Percentiles rank a stretch among this genome's conserved stretches.
phyloP scores from a whole-genome alignment of 2,888 invertebrate species.

The Trissolcus japonicus region DNA sequence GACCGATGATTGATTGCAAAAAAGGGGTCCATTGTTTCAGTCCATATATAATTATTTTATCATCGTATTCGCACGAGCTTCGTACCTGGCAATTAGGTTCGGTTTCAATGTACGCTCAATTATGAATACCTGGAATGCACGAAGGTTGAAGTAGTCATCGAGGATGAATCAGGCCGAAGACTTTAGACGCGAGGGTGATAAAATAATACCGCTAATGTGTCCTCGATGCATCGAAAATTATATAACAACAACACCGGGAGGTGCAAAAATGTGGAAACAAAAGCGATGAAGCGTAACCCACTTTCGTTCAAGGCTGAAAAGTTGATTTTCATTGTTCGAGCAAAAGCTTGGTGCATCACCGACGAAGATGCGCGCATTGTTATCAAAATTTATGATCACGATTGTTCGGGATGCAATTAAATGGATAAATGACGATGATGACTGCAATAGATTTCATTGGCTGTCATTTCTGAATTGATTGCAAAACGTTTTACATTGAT shows the following conservation, averaged over 20 bases:
- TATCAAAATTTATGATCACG: slow-evolving; percentile 30
- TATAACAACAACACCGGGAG: slow-evolving; percentile 19
- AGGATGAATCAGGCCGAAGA: slow-evolving; percentile 14
- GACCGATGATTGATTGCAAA: background rate
- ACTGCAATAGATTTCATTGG: slow-evolving; percentile 10
- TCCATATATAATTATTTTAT: slow-evolving; percentile 11
- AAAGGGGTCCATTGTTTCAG: background rate
- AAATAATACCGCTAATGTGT: slow-evolving; percentile 23
- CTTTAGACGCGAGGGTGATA: slow-evolving; percentile 4
- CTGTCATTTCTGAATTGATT: background rate
- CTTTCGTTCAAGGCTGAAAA: slow-evolving; percentile 33
- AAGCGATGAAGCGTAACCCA: slow-evolving; percentile 28
- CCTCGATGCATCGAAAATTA: slow-evolving; percentile 40
- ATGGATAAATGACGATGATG: slow-evolving; percentile 6
- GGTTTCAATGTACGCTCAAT: slow-evolving; percentile 10
- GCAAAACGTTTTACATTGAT: background rate
- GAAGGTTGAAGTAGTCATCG: no score
- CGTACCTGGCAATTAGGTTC: slow-evolving; percentile 13
- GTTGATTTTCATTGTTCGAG: slow-evolving; percentile 20
- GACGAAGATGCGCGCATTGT: slow-evolving; percentile 22
- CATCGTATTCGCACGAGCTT: background rate
- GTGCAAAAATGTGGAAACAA: slow-evolving; percentile 28
- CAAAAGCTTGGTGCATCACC: slow-evolving; percentile 11
- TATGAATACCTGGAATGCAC: slow-evolving; percentile 2
- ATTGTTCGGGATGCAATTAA: slow-evolving; percentile 34